These are phyloP conservation scores for Serripes groenlandicus DNA, from an alignment of 2,888 invertebrate species.

Conservation along the genomic window DNA sequence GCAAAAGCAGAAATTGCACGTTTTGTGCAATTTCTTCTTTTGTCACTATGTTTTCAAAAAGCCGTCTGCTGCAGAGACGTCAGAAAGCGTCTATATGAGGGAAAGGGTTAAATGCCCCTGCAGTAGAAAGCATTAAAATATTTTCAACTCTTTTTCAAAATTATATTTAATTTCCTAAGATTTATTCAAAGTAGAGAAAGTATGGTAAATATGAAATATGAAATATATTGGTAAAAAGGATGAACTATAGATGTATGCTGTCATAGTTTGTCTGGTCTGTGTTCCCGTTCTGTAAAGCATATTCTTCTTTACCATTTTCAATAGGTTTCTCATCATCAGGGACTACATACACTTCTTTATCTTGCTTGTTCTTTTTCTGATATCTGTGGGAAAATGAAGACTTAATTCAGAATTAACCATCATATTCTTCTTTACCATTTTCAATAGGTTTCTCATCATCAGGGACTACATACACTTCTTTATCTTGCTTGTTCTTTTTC, in stretches of 20 bases:
- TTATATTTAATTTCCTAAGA: too few species aligned
- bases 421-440: conserved; percentile 14
- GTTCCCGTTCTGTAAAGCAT: not conserved
- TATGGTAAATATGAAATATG: too few species aligned
- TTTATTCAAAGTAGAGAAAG: too few species aligned
- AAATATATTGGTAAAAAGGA: too few species aligned
- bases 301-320: conserved; percentile 12
- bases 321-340: not conserved
- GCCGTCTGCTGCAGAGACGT: not conserved
- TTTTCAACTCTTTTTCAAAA: too few species aligned
- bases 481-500: conserved; percentile 22
- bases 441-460: not conserved
- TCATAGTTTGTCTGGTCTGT: not conserved
- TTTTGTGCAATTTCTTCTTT: not conserved
- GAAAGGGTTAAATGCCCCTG: not conserved
- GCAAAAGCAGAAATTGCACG: not conserved
- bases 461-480: not conserved
- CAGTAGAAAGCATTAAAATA: too few species aligned
- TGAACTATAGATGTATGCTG: not conserved
- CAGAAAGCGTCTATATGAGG: not conserved
- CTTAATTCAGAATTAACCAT: too few species aligned
- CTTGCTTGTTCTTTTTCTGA: conserved; percentile 32
- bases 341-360: not conserved
- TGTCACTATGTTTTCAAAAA: not conserved
- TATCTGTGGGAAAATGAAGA: conserved; percentile 1